These are phyloP conservation scores for Pegoplata infirma DNA, from an alignment of 2,888 invertebrate species.

Conservation along the genomic window DNA sequence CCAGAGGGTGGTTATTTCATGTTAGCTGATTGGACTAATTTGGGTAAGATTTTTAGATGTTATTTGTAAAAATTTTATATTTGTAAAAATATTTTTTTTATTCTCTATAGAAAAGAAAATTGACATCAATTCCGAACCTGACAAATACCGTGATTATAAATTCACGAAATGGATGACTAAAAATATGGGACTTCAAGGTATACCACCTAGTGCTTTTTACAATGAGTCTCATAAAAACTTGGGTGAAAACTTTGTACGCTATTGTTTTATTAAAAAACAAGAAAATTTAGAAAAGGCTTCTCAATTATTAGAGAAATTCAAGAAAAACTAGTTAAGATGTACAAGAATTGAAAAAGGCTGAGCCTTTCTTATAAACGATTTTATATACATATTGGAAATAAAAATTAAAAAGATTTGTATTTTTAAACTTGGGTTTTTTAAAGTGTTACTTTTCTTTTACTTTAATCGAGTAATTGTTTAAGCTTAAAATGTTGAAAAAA, in stretches of 20 bases:
- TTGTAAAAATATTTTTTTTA: slow-evolving; percentile 22
- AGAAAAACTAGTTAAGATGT: slow-evolving; percentile 56
- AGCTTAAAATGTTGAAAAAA: too few species aligned
- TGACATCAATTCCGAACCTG: slow-evolving; percentile 84
- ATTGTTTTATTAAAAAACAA: slow-evolving; percentile 96
- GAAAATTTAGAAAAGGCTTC: slow-evolving; percentile 84
- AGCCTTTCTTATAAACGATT: neutral
- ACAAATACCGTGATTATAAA: slow-evolving; percentile 89
- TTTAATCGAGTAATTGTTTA: too few species aligned
- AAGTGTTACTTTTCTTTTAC: too few species aligned
- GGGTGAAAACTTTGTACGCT: slow-evolving; percentile 91
- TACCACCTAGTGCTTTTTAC: slow-evolving; percentile 97
- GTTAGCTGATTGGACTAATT: slow-evolving; percentile 92
- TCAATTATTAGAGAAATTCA: slow-evolving; percentile 83
- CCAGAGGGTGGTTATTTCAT: slow-evolving; percentile 99
- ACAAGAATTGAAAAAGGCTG: neutral
- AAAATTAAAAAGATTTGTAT: too few species aligned
- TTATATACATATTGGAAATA: neutral
- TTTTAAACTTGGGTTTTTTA: too few species aligned
- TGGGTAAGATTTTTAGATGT: slow-evolving; percentile 79
- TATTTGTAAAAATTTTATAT: neutral
- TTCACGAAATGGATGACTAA: slow-evolving; percentile 98
- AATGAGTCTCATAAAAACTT: slow-evolving; percentile 86
- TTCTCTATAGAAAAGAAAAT: slow-evolving; percentile 81
- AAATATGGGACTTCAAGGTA: slow-evolving; percentile 91